phyloP scores from a whole-genome alignment of 2,797 vertebrate species.

The Tokudaia tokunoshimensis region DNA sequence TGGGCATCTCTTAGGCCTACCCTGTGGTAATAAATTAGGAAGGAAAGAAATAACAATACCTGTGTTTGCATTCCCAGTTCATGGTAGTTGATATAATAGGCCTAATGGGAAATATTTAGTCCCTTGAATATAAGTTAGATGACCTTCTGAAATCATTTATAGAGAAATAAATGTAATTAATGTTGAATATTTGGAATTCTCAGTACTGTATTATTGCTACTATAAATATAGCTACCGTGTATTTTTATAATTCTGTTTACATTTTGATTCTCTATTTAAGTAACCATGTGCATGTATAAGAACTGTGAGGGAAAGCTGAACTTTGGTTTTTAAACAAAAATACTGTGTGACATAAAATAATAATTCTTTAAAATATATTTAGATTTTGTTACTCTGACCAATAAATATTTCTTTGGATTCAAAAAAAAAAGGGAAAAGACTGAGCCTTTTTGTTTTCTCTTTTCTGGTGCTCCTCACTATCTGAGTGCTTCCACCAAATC shows the following conservation, averaged over 20 bases:
- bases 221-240: not conserved
- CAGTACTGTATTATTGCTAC: not conserved
- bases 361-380: constrained; percentile 6
- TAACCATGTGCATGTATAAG: not conserved
- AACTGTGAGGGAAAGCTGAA: not conserved
- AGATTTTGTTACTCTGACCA: not conserved
- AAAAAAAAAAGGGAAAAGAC: not conserved
- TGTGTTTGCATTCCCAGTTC: not conserved
- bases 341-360: not conserved
- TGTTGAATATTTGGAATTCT: not conserved
- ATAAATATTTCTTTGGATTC: not conserved
- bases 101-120: not conserved
- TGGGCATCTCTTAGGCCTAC: not conserved
- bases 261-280: not conserved
- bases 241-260: not conserved
- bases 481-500: no score
- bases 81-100: not conserved
- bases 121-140: not conserved
- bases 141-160: not conserved
- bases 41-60: not conserved
- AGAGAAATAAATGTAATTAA: not conserved
- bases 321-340: not conserved
- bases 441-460: no score
- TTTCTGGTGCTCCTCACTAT: no score
- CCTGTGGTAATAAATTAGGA: not conserved